Conservation (phyloP, 2,113 vertebrate genomes). For the Melospiza georgiana region DNA sequence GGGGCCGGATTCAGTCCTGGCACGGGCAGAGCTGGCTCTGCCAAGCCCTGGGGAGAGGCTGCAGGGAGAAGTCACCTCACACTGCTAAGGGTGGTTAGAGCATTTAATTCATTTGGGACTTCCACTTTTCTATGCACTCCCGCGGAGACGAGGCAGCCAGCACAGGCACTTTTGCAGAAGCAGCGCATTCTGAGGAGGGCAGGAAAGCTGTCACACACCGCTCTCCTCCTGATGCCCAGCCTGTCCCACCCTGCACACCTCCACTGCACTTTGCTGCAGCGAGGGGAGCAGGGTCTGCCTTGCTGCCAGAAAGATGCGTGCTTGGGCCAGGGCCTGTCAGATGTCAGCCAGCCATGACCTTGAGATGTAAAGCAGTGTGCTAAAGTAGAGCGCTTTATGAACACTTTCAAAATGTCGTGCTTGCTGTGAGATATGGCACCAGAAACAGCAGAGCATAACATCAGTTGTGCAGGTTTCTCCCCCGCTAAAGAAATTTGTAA, state of each 20-base stretch:
- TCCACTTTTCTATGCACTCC: too few species aligned
- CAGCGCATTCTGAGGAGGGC: accelerated
- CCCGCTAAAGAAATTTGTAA: background rate
- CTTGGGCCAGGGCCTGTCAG: background rate
- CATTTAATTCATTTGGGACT: background rate
- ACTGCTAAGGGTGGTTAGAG: background rate
- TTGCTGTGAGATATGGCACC: background rate
- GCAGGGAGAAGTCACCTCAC: background rate
- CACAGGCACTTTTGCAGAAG: background rate
- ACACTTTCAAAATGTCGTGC: background rate
- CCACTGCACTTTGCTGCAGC: accelerated
- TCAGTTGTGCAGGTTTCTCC: background rate
- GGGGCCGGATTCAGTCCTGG: background rate
- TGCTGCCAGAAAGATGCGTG: accelerated
- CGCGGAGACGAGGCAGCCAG: accelerated
- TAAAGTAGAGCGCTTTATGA: background rate
- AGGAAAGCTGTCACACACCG: accelerated
- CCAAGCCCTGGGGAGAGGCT: background rate
- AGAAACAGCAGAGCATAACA: background rate
- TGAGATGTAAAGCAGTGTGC: background rate
- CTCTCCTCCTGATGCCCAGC: background rate
- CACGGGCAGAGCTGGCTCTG: background rate
- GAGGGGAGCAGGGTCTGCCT: background rate
- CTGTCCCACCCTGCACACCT: background rate
- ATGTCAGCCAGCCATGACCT: background rate